A percentile compares a stretch with the other conserved stretches of the same genome.
phyloP scores from a whole-genome alignment of 2,113 vertebrate genomes.

The Corydoras maculifer region DNA sequence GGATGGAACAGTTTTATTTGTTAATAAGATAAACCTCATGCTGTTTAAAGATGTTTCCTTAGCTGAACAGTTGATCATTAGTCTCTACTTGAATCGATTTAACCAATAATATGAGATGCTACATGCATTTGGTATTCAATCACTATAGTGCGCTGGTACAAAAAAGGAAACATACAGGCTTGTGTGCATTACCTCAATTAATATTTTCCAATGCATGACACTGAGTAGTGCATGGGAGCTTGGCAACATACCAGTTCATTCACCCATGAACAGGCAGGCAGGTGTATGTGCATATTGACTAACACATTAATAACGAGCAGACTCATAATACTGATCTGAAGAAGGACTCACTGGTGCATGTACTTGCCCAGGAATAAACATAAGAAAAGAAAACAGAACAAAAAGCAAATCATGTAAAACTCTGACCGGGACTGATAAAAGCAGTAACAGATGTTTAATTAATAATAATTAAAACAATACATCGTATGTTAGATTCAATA shows the following conservation, averaged over 20 bases:
- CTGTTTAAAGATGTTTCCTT: too few species aligned
- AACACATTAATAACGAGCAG: constrained; percentile 34
- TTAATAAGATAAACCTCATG: too few species aligned
- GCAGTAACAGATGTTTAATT: background rate
- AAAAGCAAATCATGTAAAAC: background rate
- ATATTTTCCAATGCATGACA: background rate
- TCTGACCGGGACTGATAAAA: background rate
- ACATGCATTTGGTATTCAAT: too few species aligned
- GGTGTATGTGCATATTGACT: constrained; percentile 31
- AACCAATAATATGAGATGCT: too few species aligned
- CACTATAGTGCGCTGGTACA: too few species aligned
- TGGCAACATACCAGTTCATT: constrained; percentile 17
- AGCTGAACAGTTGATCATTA: too few species aligned
- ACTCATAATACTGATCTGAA: constrained; percentile 3
- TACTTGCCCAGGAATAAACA: constrained; percentile 1
- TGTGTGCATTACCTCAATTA: background rate
- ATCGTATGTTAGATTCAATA: background rate
- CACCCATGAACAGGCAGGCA: constrained; percentile 19
- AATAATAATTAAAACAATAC: too few species aligned
- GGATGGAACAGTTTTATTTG: too few species aligned
- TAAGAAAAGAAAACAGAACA: constrained; percentile 12
- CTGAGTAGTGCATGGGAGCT: background rate
- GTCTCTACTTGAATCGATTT: too few species aligned
- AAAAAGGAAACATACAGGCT: background rate
- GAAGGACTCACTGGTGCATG: constrained; percentile 10